A percentile compares a stretch with the other conserved stretches of the same genome.
These are phyloP conservation scores for Chalcosyrphus nemorum DNA, from an alignment of 2,888 invertebrate species.

Conservation along the genomic window DNA sequence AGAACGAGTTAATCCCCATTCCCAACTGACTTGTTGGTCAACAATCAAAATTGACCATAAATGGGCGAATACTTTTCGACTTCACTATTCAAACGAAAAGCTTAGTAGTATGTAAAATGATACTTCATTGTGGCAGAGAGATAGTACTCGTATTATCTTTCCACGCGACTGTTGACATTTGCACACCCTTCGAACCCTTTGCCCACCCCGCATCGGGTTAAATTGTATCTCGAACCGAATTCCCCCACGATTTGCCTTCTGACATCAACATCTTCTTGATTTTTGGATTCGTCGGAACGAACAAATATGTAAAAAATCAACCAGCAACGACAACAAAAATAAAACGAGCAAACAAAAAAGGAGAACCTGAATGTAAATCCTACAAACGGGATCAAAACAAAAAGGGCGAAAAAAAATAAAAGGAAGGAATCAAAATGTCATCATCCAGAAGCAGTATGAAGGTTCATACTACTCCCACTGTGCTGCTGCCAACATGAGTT, in stretches of 20 bases:
- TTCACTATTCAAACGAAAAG: not conserved
- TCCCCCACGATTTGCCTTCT: conserved; percentile 17
- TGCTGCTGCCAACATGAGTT: conserved; percentile 10
- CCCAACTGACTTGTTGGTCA: too few relatives aligned
- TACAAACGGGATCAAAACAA: conserved; percentile 41
- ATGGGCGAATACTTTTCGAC: not conserved
- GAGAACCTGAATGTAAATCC: conserved; percentile 37
- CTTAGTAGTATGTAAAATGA: not conserved
- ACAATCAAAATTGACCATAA: too few relatives aligned
- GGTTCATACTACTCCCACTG: conserved; percentile 24
- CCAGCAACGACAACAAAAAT: not conserved
- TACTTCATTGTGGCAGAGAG: not conserved
- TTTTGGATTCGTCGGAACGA: conserved; percentile 24
- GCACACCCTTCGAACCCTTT: not conserved
- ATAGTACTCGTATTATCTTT: not conserved
- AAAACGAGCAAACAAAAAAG: conserved; percentile 16
- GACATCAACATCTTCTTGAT: conserved; percentile 32
- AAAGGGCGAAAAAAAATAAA: conserved; percentile 14
- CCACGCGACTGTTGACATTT: conserved; percentile 22
- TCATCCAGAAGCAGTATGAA: conserved; percentile 55
- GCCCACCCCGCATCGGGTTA: not conserved
- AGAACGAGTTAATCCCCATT: too few relatives aligned
- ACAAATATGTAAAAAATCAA: conserved; percentile 45
- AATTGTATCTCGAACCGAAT: conserved; percentile 3
- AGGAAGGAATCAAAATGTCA: conserved; percentile 65